These are phyloP conservation scores for Berghia stephanieae DNA, from an alignment of 1,140 invertebrate genomes.

Conservation along the genomic window DNA sequence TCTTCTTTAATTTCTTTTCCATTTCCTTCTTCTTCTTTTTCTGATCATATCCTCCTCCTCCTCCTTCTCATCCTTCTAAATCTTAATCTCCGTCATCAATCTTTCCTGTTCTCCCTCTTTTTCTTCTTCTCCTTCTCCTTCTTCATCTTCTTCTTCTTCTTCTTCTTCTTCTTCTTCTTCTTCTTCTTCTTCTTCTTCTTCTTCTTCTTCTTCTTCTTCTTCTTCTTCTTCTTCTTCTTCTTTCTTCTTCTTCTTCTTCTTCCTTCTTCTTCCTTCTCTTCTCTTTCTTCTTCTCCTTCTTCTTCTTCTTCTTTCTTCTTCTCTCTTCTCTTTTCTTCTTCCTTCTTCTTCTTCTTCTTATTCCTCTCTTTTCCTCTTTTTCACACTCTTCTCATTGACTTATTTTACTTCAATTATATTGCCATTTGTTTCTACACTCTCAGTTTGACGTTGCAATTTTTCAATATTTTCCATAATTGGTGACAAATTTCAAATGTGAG, in stretches of 20 bases:
- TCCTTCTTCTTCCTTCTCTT: not conserved
- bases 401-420: not conserved
- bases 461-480: not conserved
- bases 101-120: not conserved
- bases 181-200: not conserved
- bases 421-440: not conserved
- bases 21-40: not conserved
- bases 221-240: not conserved
- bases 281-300: not conserved
- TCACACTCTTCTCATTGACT: not conserved
- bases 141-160: not conserved
- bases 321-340: not conserved
- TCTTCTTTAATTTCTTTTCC: not conserved
- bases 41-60: not conserved
- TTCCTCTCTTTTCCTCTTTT: not conserved
- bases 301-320: not conserved
- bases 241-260: constrained; percentile 12
- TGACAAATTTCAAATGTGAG: not conserved
- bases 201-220: not conserved
- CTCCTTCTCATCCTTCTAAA: not conserved
- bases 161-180: not conserved
- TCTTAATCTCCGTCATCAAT: not conserved
- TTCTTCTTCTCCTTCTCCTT: not conserved
- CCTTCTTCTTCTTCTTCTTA: not conserved
- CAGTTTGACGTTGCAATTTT: not conserved